Conservation (phyloP, 2,113 vertebrate species). For the Syngnathoides biaculeatus region DNA sequence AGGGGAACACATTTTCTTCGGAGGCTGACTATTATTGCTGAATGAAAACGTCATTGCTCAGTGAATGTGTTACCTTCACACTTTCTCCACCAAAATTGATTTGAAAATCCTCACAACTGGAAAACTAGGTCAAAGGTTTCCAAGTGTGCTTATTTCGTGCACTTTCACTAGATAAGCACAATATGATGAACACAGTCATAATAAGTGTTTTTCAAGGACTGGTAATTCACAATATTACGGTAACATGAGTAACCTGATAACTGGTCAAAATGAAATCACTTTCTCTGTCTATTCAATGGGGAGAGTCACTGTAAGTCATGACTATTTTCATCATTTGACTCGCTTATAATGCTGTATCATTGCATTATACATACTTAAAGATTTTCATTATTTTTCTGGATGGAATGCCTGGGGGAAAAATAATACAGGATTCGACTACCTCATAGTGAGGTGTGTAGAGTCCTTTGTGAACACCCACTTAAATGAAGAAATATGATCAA, state of each 20-base stretch:
- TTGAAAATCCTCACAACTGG: neutral
- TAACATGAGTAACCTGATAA: neutral
- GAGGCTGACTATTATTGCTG: conserved; percentile 4
- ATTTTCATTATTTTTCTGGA: neutral
- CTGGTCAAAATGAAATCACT: neutral
- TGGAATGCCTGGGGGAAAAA: too few species aligned
- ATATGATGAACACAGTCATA: neutral
- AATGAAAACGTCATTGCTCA: conserved; percentile 10
- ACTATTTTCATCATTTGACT: neutral
- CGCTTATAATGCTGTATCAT: neutral
- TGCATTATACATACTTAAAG: neutral
- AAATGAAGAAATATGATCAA: neutral
- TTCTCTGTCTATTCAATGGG: neutral
- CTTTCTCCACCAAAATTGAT: neutral
- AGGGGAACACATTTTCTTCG: conserved; percentile 10
- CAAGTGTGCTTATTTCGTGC: neutral
- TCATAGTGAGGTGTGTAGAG: neutral
- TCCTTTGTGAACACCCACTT: neutral
- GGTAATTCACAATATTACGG: neutral
- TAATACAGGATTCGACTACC: neutral
- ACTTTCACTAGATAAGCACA: neutral
- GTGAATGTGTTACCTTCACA: neutral
- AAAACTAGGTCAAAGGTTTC: neutral
- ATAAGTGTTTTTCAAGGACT: neutral
- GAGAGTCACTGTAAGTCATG: too few species aligned